A percentile compares a stretch with the other conserved stretches of the same genome.
Evolutionary conservation across 2,113 vertebrate species (phyloP).

Genomic region (Solenodon paradoxus): DNA sequence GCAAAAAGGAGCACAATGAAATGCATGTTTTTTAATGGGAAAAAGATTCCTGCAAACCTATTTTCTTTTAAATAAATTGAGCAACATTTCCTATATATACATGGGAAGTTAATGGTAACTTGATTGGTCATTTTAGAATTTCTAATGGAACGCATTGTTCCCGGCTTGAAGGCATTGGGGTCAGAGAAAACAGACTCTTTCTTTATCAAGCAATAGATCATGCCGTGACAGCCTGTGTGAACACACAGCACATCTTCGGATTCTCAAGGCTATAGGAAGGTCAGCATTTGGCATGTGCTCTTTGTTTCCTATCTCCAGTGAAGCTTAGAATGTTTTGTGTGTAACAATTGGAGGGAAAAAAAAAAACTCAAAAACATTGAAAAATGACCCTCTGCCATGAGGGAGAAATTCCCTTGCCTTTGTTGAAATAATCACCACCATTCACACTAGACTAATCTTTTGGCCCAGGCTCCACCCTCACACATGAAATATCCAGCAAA

Average conservation of each 20-base stretch:
- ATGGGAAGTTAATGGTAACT: constrained; percentile 61
- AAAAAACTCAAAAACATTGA: neutral
- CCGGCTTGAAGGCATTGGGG: constrained; percentile 59
- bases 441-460: neutral
- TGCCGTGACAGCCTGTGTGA: constrained; percentile 34
- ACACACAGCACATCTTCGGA: constrained; percentile 28
- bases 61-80: constrained; percentile 68
- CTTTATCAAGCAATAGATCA: constrained; percentile 69
- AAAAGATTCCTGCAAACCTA: constrained; percentile 2
- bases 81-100: constrained; percentile 40
- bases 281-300: neutral
- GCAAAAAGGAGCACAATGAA: constrained; percentile 6
- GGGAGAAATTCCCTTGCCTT: neutral
- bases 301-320: constrained; percentile 12
- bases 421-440: neutral
- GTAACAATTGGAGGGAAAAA: neutral
- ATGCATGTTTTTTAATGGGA: constrained; percentile 43
- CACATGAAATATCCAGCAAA: neutral
- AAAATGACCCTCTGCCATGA: neutral
- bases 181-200: constrained; percentile 53
- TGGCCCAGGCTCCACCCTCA: neutral
- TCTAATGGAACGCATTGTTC: constrained; percentile 61
- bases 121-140: constrained; percentile 64
- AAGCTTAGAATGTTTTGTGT: neutral
- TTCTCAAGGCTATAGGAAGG: constrained; percentile 58